Base-by-base conservation (phyloP, 2,888 invertebrate species). In the Drosophila nigricruria region DNA sequence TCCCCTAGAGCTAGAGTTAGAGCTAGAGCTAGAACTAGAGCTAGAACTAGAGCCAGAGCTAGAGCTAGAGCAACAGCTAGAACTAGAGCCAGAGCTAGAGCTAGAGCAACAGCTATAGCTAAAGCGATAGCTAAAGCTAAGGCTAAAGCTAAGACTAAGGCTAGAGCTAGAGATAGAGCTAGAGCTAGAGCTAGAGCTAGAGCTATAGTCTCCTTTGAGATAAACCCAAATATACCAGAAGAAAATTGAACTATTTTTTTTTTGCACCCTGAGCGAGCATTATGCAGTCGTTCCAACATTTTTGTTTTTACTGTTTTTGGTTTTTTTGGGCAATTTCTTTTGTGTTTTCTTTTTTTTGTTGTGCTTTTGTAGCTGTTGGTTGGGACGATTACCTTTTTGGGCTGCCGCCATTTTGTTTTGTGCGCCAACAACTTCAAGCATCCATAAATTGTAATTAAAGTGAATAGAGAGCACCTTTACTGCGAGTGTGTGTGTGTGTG, bases 361-460 rank as follows among this genome's bases (percentile, higher is more conserved):
- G 14, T 25, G 60, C 56, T 27, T 64, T 49, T 64, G 61, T 25
- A 14, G 57, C 76, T 84, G 20, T 16, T 52, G 59, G 72, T 36
- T 69, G 47, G 42, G 57, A 45, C 45, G 62, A 57, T 71, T 69
- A 71, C 80, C 71, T 82, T 86, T 86, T 80, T 60, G 42, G 30
- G 49, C 50, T 49, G 75, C 50, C 66, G 73, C 65, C 81, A 71
- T 81, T 88, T 74, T 77, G 72, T 70, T 71, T 73, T 65, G 58
- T 85, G 38, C 56, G 58, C 71, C 67, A 63, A 76, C 73, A 73
- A 76, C 73, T 78, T 76, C 64, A 86, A 68, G 81, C 78, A 78
- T 86, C 73, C 73, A 88, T 82, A 76, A 86, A 88, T 80, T 84
- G 87, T 88, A 88, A 84, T 88, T 86, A 86, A 73, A 70, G 73